phyloP scores from a whole-genome alignment of 2,797 vertebrate species.

The Semaprochilodus insignis region DNA sequence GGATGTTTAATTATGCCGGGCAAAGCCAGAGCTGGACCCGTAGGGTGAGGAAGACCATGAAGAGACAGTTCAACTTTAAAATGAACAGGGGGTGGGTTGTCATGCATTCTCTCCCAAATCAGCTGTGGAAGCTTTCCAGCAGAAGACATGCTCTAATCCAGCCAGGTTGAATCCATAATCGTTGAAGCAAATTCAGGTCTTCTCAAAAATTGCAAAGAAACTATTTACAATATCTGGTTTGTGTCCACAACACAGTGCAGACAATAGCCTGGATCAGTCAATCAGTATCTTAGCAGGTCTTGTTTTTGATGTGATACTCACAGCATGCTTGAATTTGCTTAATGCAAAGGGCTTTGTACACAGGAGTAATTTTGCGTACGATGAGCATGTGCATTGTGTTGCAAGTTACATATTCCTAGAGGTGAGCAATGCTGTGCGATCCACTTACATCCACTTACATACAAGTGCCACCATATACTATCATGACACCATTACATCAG shows the following conservation, averaged over 20 bases:
- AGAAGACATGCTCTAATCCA: slow-evolving; percentile 57
- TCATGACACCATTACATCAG: no score
- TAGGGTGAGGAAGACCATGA: slow-evolving; percentile 35
- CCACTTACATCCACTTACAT: no score
- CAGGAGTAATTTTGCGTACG: neutral
- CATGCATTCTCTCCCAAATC: slow-evolving; percentile 33
- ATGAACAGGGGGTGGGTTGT: slow-evolving; percentile 9
- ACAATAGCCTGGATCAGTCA: slow-evolving; percentile 59
- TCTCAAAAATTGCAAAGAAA: slow-evolving; percentile 54
- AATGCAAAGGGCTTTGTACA: slow-evolving; percentile 3
- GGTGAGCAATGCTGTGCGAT: no score
- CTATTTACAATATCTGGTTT: slow-evolving; percentile 42
- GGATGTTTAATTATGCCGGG: slow-evolving; percentile 52
- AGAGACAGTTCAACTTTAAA: slow-evolving; percentile 46
- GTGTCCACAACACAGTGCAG: slow-evolving; percentile 57
- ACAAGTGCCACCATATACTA: no score
- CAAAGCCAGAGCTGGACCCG: slow-evolving; percentile 45
- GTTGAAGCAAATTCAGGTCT: slow-evolving; percentile 59
- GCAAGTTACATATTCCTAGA: neutral
- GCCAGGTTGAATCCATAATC: slow-evolving; percentile 59
- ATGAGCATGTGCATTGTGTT: neutral
- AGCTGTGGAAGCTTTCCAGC: slow-evolving; percentile 48
- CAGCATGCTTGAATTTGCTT: slow-evolving; percentile 12
- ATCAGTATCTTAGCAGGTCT: slow-evolving; percentile 21
- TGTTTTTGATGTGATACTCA: slow-evolving; percentile 28